Percentiles rank a stretch among this genome's conserved stretches.
These are phyloP conservation scores for Pheosia gnoma DNA, from an alignment of 2,888 invertebrate genomes.

Conservation along the genomic window DNA sequence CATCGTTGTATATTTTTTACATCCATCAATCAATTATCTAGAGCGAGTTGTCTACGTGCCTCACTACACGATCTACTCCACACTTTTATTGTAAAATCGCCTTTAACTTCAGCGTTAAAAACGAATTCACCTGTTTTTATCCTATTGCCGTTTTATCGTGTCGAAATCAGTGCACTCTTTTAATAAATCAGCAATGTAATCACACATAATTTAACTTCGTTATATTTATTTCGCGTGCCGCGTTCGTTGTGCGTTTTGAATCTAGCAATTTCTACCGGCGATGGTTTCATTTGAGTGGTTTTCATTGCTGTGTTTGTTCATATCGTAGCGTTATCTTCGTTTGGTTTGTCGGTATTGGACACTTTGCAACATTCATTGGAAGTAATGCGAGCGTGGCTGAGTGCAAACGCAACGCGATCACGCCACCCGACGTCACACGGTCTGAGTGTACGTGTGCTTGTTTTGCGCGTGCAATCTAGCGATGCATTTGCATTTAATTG, in stretches of 20 bases:
- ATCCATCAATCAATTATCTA: slow-evolving; percentile 55
- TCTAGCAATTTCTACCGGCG: slow-evolving; percentile 25
- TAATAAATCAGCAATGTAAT: slow-evolving; percentile 24
- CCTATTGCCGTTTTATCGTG: slow-evolving; percentile 20
- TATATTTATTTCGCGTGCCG: slow-evolving; percentile 6
- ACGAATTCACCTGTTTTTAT: slow-evolving; percentile 9
- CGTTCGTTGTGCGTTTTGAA: slow-evolving; percentile 18
- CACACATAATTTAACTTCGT: slow-evolving; percentile 3
- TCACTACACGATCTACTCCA: slow-evolving; percentile 46
- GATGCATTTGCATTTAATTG: slow-evolving; percentile 51
- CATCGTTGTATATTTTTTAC: slow-evolving; percentile 46
- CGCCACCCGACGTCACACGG: slow-evolving; percentile 53
- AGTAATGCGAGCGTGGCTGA: not conserved
- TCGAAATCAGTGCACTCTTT: not conserved
- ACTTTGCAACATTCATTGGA: not conserved
- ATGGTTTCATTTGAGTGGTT: slow-evolving; percentile 6
- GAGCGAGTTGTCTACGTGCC: slow-evolving; percentile 63
- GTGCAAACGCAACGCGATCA: slow-evolving; percentile 46
- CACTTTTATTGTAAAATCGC: slow-evolving; percentile 16
- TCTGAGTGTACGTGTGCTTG: slow-evolving; percentile 31
- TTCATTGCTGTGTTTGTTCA: slow-evolving; percentile 20
- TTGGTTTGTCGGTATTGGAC: slow-evolving; percentile 15
- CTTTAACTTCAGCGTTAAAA: slow-evolving; percentile 6
- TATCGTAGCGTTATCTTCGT: not conserved
- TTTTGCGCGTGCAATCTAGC: slow-evolving; percentile 37